Evolutionary conservation across 2,797 vertebrate genomes (phyloP).

Genomic region (Cyprinella venusta): DNA sequence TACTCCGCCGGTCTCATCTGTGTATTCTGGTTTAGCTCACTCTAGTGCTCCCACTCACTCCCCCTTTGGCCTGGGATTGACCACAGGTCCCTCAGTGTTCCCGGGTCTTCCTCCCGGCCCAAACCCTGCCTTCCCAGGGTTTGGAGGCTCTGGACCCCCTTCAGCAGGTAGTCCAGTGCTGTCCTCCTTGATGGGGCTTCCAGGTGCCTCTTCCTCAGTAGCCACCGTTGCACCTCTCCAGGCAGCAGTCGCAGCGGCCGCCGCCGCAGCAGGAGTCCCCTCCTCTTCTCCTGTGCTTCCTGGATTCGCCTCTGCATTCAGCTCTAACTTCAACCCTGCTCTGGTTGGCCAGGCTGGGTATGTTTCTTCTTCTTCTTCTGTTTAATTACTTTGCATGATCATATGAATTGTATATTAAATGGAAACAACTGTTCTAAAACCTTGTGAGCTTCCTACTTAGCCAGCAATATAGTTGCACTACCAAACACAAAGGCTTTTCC

Average conservation of each 20-base stretch:
- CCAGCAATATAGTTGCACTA: background rate
- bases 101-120: conserved; percentile 79
- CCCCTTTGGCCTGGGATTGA: conserved; percentile 88
- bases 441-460: background rate
- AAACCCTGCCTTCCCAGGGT: conserved; percentile 85
- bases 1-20: conserved; percentile 75
- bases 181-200: conserved; percentile 90
- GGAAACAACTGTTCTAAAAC: background rate
- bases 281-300: conserved; percentile 91
- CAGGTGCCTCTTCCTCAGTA: conserved; percentile 82
- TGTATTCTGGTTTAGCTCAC: conserved; percentile 75
- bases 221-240: conserved; percentile 89
- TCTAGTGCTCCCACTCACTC: conserved; percentile 74
- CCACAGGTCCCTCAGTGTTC: conserved; percentile 87
- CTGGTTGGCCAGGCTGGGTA: conserved; percentile 86
- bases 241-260: conserved; percentile 79
- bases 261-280: conserved; percentile 80
- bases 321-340: conserved; percentile 93
- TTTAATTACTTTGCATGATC: background rate
- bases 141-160: conserved; percentile 84
- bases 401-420: background rate
- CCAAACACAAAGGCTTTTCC: background rate
- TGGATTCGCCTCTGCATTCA: conserved; percentile 96
- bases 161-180: conserved; percentile 86
- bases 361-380: conserved; percentile 52